These are phyloP conservation scores for Homarus gammarus DNA, from an alignment of 2,888 invertebrate species.

Conservation along the genomic window DNA sequence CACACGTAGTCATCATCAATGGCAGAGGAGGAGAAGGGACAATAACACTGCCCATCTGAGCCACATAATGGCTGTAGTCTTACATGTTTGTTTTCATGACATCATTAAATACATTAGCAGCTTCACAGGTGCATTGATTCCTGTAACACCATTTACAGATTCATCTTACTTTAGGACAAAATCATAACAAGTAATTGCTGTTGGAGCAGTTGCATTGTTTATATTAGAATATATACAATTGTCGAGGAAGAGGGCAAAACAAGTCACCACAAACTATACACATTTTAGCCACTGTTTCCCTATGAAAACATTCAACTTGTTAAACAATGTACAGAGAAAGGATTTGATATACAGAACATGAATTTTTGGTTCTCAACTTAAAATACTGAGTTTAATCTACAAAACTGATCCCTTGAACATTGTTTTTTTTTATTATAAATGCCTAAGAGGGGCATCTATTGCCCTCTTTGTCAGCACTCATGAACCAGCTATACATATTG, in stretches of 20 bases:
- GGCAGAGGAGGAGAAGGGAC: not conserved
- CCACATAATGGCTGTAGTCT: not conserved
- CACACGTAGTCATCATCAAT: not conserved
- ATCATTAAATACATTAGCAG: not conserved
- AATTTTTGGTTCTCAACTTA: slow-evolving; percentile 1
- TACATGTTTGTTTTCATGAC: not conserved
- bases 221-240: not conserved
- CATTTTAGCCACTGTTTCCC: not conserved
- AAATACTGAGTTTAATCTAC: not conserved
- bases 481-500: not conserved
- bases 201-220: not conserved
- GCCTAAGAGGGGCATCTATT: not conserved
- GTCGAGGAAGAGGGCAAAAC: not conserved
- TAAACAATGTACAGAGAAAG: not conserved
- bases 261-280: not conserved
- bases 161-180: not conserved
- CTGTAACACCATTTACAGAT: not conserved
- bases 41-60: not conserved
- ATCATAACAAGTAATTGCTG: not conserved
- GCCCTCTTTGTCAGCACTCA: not conserved
- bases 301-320: not conserved
- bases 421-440: not conserved
- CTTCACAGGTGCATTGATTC: not conserved
- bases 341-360: not conserved
- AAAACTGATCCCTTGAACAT: not conserved